phyloP scores from a whole-genome alignment of 2,888 invertebrate species.

The Linnaemya tessellans region DNA sequence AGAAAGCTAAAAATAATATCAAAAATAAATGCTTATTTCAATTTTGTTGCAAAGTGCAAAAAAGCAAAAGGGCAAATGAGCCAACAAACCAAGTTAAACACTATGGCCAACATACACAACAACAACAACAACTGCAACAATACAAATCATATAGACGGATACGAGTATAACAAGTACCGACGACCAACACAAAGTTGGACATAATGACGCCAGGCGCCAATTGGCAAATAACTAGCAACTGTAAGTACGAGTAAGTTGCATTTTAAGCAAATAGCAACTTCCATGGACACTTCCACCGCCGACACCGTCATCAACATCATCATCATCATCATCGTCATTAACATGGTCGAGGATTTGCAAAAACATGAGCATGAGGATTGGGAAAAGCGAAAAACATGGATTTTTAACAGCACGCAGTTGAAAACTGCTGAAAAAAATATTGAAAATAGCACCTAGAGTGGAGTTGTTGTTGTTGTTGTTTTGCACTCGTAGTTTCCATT shows the following conservation, averaged over 20 bases:
- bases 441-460: conserved; percentile 63
- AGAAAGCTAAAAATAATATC: conserved; percentile 13
- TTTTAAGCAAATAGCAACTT: conserved; percentile 40
- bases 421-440: conserved; percentile 20
- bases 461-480: conserved; percentile 33
- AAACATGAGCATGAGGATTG: conserved; percentile 45
- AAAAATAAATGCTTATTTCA: conserved; percentile 60
- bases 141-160: conserved; percentile 62
- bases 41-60: conserved; percentile 63
- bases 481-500: conserved; percentile 46
- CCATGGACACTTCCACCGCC: conserved; percentile 38
- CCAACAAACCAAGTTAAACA: conserved; percentile 65
- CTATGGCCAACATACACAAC: conserved; percentile 41
- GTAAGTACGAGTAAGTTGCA: conserved; percentile 32
- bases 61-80: conserved; percentile 68
- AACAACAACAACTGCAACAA: conserved; percentile 48
- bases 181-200: conserved; percentile 74
- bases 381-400: conserved; percentile 54
- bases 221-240: conserved; percentile 69
- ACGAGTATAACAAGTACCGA: conserved; percentile 62
- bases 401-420: conserved; percentile 62
- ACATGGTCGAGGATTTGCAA: conserved; percentile 41
- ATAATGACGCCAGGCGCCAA: conserved; percentile 78
- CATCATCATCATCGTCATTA: conserved; percentile 49
- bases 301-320: conserved; percentile 12